Evolutionary conservation across 2,113 vertebrate species (phyloP), one percentile per base, ranked within the genome.

Genomic region (Oncorhynchus masou): DNA sequence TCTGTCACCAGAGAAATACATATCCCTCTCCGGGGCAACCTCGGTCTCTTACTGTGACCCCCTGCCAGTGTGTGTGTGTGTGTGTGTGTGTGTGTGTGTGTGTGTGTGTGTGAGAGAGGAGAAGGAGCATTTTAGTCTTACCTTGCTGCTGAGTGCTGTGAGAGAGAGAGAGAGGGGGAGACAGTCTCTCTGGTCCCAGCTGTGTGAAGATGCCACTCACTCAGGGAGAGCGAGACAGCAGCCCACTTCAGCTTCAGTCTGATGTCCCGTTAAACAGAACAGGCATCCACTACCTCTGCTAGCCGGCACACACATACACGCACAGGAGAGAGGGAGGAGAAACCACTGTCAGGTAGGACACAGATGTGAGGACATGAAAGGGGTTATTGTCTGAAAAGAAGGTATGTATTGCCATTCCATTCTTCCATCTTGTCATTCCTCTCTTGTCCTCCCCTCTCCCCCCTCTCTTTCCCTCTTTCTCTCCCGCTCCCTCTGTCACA

Each of bases 211-310:
- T 45, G 62, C 77, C 85, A 81, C 65, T 15, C 22, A 81, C 39
- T 45, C 39, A 45, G 39, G 39, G 70, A 85, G 74, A 88, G 81
- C 73, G 79, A 86, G 84, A 73, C 81, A 71, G 81, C 83, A 9
- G 79, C 80, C 62, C 80, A 19, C 51, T 54, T 54, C 51, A 79
- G 77, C 71, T 45, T 45, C 39, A 45, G 39, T 11, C 78, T 85
- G 70, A 11, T 78, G 81, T 84, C 68, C 83, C 86, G 91, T 90
- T 91, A 88, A 88, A 89, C 83, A 89, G 88, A 88, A 90, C 83
- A 87, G 87, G 86, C 82, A 75, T 7, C 57, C 70, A 81, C 81
- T 78, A 82, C 76, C 79, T 79, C 80, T 74, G 69, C 81, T 64
- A 34, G 74, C 83, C 88, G 83, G 85, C 86, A 72, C 68, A 57